Base-by-base conservation (phyloP, 2,797 vertebrate species). In the Sorex maritimensis region DNA sequence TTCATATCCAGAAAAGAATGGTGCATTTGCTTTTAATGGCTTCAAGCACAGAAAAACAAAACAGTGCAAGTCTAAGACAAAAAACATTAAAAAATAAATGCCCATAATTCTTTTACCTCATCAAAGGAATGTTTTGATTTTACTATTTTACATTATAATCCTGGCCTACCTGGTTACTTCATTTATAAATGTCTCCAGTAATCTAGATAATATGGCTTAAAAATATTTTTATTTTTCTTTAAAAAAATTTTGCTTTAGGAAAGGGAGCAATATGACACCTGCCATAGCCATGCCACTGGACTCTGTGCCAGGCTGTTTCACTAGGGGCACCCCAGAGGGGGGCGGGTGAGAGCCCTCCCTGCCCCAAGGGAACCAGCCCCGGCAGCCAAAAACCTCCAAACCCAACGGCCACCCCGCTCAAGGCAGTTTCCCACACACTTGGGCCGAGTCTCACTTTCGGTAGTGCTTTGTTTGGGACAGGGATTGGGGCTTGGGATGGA, bases 11-110 rank as follows among this genome's bases (percentile, higher is more conserved):
- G 84, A 89, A 90, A 86, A 55, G n/a, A 38, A 63, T 72, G 67
- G 61, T 52, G 73, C 63, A 81, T 23, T 41, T 85, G 41, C 13
- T 82, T 93, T 69, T 28, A 58, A 55, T 30, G 78, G 87, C 71
- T 79, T 55, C 34, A 86, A 80, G 46, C 28, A 44, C 58, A 52
- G 21, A 67, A 8, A 67, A 67, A 67, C 28, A 2, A 28, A 67
- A 28, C 21, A 78, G 58, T 46, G 69, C 12, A 24, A 58, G 13
- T 86, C 30, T 78, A 95, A 91, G 71, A 81, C 17, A 86, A 92
- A 88, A 89, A 41, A 34, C 34, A 34, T 34, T 34, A 34, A 34
- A 34, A 34, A 2, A 34, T 34, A 34, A 23, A 2, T 52, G 65
- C 44, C n/a, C 58, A 38, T 38, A 75, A 79, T 80, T 86, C 26